Evolutionary conservation across 2,888 invertebrate species (phyloP), one percentile per base, ranked within the genome.

Genomic region (Sinotaia quadrata): DNA sequence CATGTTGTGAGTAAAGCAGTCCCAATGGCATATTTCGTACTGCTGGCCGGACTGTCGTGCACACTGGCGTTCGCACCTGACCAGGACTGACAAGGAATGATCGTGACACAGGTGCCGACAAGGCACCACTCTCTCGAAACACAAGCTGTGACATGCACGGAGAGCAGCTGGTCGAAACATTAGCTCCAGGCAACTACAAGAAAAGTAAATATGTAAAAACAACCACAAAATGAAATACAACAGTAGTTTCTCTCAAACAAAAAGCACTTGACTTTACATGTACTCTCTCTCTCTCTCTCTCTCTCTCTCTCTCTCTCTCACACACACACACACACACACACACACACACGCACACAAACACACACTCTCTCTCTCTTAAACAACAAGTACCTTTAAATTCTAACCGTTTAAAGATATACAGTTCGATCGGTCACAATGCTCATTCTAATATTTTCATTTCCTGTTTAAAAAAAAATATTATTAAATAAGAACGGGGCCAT

Each of bases 1-100:
- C 58, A 58, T 58, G 58, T 58, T 58, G 37, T 58, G 58, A 5
- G 37, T 37, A 27, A 58, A 58, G 21, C 58, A 58, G 37, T 58
- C 37, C 7, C 37, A 37, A 36, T 58, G 37, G 12, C 58, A 58
- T 8, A 33, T 27, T 4, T 29, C 37, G 36, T 37, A 36, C 8
- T 12, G 37, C 1, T 36, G 8, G 15, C 27, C 15, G 27, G 8
- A n/a, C 24, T 21, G 7, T 24, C 2, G 21, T n/a, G 58, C 18
- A 33, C 58, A 58, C 8, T 15, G 7, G 27, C 58, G 36, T 18
- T 58, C 36, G 37, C 58, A 58, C 5, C 34, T 34, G 36, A 24
- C 37, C 36, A 58, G 37, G 31, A 58, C 58, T 36, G 15, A 4
- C 36, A 21, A 8, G 10, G 58, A 21, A 8, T 37, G 34, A 4